A percentile compares a stretch with the other conserved stretches of the same genome.
Evolutionary conservation across 2,888 invertebrate species (phyloP).

Genomic region (Carcina quercana): DNA sequence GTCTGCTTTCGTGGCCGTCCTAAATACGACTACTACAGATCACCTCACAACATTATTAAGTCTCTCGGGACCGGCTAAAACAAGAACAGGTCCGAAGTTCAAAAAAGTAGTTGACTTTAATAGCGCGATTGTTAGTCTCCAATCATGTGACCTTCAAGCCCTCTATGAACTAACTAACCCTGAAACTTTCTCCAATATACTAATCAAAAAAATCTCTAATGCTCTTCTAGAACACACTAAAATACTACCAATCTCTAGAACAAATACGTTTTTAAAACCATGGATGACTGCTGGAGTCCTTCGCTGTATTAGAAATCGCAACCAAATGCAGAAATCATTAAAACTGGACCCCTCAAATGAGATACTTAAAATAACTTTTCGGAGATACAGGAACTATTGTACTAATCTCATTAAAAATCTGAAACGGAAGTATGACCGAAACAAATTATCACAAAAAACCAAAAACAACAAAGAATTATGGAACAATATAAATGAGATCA

Average conservation of each 20-base stretch:
- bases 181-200: not conserved
- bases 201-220: not conserved
- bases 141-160: not conserved
- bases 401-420: conserved; percentile 6
- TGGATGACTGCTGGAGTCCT: conserved; percentile 8
- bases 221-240: not conserved
- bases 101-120: not conserved
- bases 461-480: conserved; percentile 6
- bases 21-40: conserved; percentile 10
- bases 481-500: conserved; percentile 5
- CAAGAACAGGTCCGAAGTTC: not conserved
- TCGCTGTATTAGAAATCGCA: conserved; percentile 4
- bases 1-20: not conserved
- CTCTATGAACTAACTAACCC: not conserved
- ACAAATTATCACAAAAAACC: not conserved
- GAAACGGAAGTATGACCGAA: conserved; percentile 5
- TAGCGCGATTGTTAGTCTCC: not conserved
- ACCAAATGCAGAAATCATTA: conserved; percentile 3
- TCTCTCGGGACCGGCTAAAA: not conserved
- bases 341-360: conserved; percentile 1
- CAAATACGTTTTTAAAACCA: conserved; percentile 4
- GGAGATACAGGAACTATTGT: conserved; percentile 6
- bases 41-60: conserved; percentile 4
- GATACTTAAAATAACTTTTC: conserved; percentile 4
- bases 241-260: conserved; percentile 1